Base-by-base conservation (phyloP, 2,113 vertebrate species). In the Conger conger region DNA sequence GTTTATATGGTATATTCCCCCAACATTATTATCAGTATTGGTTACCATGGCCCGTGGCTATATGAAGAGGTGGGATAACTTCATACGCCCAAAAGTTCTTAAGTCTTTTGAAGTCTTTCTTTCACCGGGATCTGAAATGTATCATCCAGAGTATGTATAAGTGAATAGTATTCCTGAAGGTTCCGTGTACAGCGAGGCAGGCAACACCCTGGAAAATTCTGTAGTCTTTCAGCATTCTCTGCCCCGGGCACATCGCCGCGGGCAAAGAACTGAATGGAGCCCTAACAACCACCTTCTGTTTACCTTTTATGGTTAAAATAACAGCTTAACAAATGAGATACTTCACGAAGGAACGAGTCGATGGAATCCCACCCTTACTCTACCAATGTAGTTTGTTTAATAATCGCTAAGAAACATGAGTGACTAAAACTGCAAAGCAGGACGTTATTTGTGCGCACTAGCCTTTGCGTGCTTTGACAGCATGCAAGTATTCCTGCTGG, bases 231-330 rank as follows among this genome's bases (percentile, higher is more conserved):
- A 91, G 94, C 93, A 91, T 92, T 92, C 90, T 92, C 54, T 90
- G 93, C 96, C 94, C 79, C 11, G 83, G 95, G 96, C 91, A 84
- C 86, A 86, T 90, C 79, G 92, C 95, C 94, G 83, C 73, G 84
- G 93, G 96, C 85, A 85, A 83, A 84, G 92, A 92, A 88, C 93
- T 93, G 93, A 92, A 94, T 94, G 91, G 93, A 94, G 93, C 93
- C 93, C 90, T 89, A 84, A 92, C 91, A 94, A 92, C 93, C 90
- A 94, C 96, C 96, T 96, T 95, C 96, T 95, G 96, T 97, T 97
- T 96, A 96, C 96, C 96, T 97, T 96, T 97, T 96, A 97, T 96
- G 97, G 95, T 95, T 96, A 97, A 96, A 94, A 96, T 96, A 96
- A 94, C 93, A 94, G 93, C 93, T 95, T 95, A 93, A 95, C 94